phyloP scores from a whole-genome alignment of 2,113 vertebrate species.

The Poecilia latipinna region DNA sequence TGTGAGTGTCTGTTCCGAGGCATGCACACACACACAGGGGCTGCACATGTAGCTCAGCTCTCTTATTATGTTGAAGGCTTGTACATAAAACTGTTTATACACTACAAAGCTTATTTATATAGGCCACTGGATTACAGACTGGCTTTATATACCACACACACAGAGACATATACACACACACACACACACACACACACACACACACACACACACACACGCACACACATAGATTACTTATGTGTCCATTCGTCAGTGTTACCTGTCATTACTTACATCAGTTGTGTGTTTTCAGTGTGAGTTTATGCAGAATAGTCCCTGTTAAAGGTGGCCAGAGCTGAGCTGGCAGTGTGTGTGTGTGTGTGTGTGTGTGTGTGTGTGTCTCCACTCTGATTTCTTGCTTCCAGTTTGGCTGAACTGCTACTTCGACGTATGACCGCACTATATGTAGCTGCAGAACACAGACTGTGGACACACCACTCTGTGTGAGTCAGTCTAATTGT shows the following conservation, averaged over 20 bases:
- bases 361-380: conserved; percentile 67
- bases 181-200: conserved; percentile 30
- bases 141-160: conserved; percentile 48
- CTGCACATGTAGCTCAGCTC: conserved; percentile 69
- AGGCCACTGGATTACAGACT: conserved; percentile 83
- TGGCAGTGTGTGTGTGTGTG: conserved; percentile 70
- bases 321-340: conserved; percentile 82
- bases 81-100: conserved; percentile 83
- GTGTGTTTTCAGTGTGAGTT: conserved; percentile 35
- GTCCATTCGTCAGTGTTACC: conserved; percentile 29
- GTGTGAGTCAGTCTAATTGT: conserved; percentile 41
- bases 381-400: conserved; percentile 85
- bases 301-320: conserved; percentile 85
- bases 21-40: conserved; percentile 24
- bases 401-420: conserved; percentile 87
- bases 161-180: conserved; percentile 23
- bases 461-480: conserved; percentile 2
- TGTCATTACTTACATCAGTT: conserved; percentile 55
- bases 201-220: conserved; percentile 6
- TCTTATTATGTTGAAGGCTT: conserved; percentile 78
- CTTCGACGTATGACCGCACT: conserved; percentile 55
- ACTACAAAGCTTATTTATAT: conserved; percentile 82
- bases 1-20: conserved; percentile 36
- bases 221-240: background rate
- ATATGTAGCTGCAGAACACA: background rate